Conservation (phyloP, 1,140 invertebrate genomes). For the Lasaia peninsularis region DNA sequence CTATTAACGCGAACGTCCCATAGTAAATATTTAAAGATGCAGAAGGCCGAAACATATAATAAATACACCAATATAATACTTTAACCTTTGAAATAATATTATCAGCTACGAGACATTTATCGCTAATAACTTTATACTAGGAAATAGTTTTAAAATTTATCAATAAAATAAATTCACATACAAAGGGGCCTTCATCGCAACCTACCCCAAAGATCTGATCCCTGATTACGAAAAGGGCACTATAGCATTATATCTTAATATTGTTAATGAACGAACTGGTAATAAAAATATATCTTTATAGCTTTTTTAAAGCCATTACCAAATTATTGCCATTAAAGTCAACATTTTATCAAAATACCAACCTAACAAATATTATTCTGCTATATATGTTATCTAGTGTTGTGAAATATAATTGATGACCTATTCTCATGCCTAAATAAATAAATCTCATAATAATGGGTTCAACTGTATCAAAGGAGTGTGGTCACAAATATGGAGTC, state of each 20-base stretch:
- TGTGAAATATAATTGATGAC: too few relatives aligned
- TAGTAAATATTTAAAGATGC: too few relatives aligned
- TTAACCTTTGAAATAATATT: too few relatives aligned
- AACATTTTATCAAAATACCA: not conserved
- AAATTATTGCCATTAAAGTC: not conserved
- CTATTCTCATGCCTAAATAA: too few relatives aligned
- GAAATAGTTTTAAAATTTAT: not conserved
- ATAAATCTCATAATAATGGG: too few relatives aligned
- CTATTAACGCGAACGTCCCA: too few relatives aligned
- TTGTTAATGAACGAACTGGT: not conserved
- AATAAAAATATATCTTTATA: constrained; percentile 1
- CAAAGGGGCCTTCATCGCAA: not conserved
- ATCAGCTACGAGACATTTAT: not conserved
- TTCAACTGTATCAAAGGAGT: too few relatives aligned
- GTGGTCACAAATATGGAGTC: too few relatives aligned
- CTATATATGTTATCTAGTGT: too few relatives aligned
- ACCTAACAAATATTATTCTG: too few relatives aligned
- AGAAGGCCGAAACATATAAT: too few relatives aligned
- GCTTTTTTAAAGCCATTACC: not conserved
- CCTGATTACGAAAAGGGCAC: constrained; percentile 1
- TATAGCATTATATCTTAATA: not conserved
- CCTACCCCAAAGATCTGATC: not conserved
- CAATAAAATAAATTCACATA: not conserved
- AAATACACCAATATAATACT: too few relatives aligned
- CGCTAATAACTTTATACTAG: not conserved